Base-by-base conservation (phyloP, 2,888 invertebrate species). In the Mesochorus sp. region DNA sequence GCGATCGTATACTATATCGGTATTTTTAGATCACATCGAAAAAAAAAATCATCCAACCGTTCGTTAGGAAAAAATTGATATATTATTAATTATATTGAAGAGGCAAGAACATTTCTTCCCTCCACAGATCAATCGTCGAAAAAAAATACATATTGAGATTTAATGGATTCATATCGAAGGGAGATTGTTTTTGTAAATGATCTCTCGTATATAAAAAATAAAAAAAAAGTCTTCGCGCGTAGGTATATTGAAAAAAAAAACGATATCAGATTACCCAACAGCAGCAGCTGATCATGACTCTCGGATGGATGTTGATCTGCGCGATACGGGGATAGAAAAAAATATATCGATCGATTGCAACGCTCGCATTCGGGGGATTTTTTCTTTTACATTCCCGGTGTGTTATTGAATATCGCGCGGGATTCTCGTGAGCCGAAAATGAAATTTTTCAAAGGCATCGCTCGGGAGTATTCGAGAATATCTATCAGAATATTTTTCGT, bases 251-350 rank as follows among this genome's bases (percentile, higher is more conserved):
- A 12, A 62, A 47, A 47, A 37, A 57, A 62, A 64, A 62, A 68
- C 49, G 47, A 51, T 70, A 76, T 76, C 76, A 49, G 64, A 59
- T 76, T 76, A 76, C 76, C 53, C 28, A 57, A 39, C 76, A 64
- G 62, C 76, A 64, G 62, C 76, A 62, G 76, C 70, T 64, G 70
- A 76, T 76, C 39, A 51, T 47, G 42, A 67, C 53, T 55, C 34
- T 19, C 42, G 37, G 42, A 28, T 4, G 70, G 31, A 59, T 21
- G 28, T 68, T 12, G 31, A 55, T 17, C 34, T 47, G 10, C n/a
- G n/a, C 21, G 51, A 74, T 70, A 34, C 14, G 37, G 62, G 26
- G 47, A 64, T 76, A 55, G 70, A 76, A 70, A n/a, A n/a, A 76
- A 64, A 70, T 51, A 39, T 28, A 42, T 64, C 70, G 57, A 76